Evolutionary conservation across 2,797 vertebrate species (phyloP).

Genomic region (Sardinella longiceps): DNA sequence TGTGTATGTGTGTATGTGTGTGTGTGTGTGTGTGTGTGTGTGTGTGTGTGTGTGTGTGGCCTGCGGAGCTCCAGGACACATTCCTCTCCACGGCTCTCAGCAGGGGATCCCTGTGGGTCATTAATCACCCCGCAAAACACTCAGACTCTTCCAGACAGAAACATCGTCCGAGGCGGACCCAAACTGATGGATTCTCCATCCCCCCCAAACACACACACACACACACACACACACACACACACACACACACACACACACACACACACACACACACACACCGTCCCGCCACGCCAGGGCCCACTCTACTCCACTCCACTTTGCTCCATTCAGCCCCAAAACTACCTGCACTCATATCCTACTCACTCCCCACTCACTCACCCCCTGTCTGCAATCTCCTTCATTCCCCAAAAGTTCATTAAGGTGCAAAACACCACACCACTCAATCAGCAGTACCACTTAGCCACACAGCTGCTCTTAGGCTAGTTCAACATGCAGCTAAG

Average conservation of each 20-base stretch:
- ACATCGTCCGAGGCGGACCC: slow-evolving; percentile 2
- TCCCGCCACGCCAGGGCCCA: neutral
- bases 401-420: slow-evolving; percentile 1
- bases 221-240: too few species aligned
- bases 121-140: slow-evolving; percentile 52
- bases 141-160: slow-evolving; percentile 27
- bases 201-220: neutral
- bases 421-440: neutral
- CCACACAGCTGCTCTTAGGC: neutral
- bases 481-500: neutral
- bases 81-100: slow-evolving; percentile 29
- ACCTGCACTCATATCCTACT: neutral
- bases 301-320: neutral
- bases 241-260: too few species aligned
- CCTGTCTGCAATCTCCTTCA: neutral
- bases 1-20: slow-evolving; percentile 1
- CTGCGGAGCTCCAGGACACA: slow-evolving; percentile 34
- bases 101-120: slow-evolving; percentile 38
- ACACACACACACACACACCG: too few species aligned
- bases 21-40: neutral
- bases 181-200: slow-evolving; percentile 11
- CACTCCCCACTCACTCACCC: neutral
- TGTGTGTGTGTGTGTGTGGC: slow-evolving; percentile 6
- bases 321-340: neutral
- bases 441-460: slow-evolving; percentile 15